A percentile compares a stretch with the other conserved stretches of the same genome.
Evolutionary conservation across 1,140 invertebrate species (phyloP).

Genomic region (Formica exsecta): DNA sequence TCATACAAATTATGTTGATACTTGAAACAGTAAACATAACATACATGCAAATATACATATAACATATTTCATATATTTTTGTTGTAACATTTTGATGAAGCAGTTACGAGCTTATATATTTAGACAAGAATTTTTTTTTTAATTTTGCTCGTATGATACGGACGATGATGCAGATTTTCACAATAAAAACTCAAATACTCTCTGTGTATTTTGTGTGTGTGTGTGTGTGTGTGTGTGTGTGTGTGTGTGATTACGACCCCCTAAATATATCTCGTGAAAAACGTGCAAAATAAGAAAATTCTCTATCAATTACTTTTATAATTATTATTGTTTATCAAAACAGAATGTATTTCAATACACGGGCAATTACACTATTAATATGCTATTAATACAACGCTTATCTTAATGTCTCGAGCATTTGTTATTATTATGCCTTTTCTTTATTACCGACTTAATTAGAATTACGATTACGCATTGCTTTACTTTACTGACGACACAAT

Average conservation of each 20-base stretch:
- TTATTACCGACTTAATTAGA: not conserved
- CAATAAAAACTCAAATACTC: not conserved
- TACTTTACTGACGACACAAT: not conserved
- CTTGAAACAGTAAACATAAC: too few species aligned
- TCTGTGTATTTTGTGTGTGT: too few species aligned
- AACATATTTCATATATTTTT: too few species aligned
- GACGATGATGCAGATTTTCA: too few species aligned
- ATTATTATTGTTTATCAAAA: not conserved
- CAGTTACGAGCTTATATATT: too few species aligned
- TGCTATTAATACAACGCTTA: not conserved
- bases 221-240: too few species aligned
- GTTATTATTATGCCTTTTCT: not conserved
- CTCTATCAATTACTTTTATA: not conserved
- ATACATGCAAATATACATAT: too few species aligned
- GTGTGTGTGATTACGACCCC: not conserved
- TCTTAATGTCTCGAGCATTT: not conserved
- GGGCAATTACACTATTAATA: not conserved
- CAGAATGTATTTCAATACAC: not conserved
- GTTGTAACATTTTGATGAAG: too few species aligned
- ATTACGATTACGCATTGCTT: not conserved
- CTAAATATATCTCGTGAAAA: not conserved
- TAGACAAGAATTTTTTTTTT: not conserved
- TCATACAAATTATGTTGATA: too few species aligned
- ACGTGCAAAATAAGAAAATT: not conserved
- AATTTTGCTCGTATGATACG: not conserved